Base-by-base conservation (phyloP, 2,888 invertebrate genomes). In the Metopia argyrocephala region DNA sequence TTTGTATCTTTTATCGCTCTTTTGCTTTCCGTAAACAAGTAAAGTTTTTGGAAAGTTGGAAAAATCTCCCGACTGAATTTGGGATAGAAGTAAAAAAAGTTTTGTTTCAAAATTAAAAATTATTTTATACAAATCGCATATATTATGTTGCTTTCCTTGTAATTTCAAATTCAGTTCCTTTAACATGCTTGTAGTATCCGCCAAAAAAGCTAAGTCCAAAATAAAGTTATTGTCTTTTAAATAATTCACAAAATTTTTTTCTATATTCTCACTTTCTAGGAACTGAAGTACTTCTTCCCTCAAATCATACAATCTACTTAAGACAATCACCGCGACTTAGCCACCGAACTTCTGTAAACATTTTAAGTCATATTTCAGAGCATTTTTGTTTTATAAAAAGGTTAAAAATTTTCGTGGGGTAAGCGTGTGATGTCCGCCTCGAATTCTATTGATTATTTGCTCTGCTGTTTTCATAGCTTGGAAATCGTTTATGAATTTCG, bases 391-490 rank as follows among this genome's bases (percentile, higher is more conserved):
- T 31, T 31, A 6, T 31, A 31, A 31, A 31, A 31, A 31, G 5
- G 5, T 31, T 31, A 31, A 31, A 6, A 31, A 6, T 31, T 31
- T 31, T 31, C 38, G 5, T 5, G 5, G 38, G 5, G 38, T 6
- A 9, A 6, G 5, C 5, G 38, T 31, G 38, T 6, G 9, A n/a
- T n/a, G n/a, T n/a, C n/a, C n/a, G n/a, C n/a, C n/a, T 31, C 5
- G 5, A 6, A 31, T 31, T 31, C 9, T 31, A 31, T 31, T 31
- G 9, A 31, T 31, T 31, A 31, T 31, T 20, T 12, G 54, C 21
- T 54, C 54, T 54, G 54, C 54, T 20, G 54, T 54, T 21, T 54
- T 54, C 54, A 54, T 54, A 21, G 54, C 54, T 9, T 5, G 54
- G 12, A 21, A 54, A 21, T 54, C 21, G 9, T 18, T 54, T 7